Base-by-base conservation (phyloP, 64 coral and sea anemone species). In the Pocillopora verrucosa region DNA sequence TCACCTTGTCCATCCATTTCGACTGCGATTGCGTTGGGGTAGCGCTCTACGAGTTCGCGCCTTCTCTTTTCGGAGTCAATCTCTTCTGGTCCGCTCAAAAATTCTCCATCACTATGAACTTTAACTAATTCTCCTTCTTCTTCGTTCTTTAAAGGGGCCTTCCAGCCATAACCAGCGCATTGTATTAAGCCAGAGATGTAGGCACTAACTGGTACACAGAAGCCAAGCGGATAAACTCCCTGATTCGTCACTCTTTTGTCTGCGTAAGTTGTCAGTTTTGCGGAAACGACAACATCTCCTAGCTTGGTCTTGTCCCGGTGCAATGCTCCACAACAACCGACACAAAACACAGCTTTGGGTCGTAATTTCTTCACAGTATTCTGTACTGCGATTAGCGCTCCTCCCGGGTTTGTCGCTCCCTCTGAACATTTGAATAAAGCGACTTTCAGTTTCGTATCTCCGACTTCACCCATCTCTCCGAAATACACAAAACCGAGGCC, bases 1-100 rank as follows among this genome's bases (percentile, higher is more conserved):
- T 16, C 75, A 91, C 89, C 80, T 45, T 91, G 67, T 0, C 89
- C 89, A 72, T 91, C 89, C 89, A 91, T 76, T 82, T 91, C 89
- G 65, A 76, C 73, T 34, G 80, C 89, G 19, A 91, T 59, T 20
- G 89, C 89, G 34, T 84, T 74, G 16, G 80, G 80, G 36, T 84
- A 91, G 15, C 74, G 11, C 16, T 4, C 13, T 19, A 91, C 58
- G 25, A 91, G 80, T 36, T 91, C 89, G 34, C 65, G 3, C 6
- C 80, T 45, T 62, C 80, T 57, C 22, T 24, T 4, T 7, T 16
- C 11, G 19, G 67, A 83, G 12, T 76, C 73, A 10, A 91, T 58
- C 25, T 74, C 14, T 17, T 91, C 89, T 60, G 89, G 80, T 60
- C 89, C 89, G 11, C 89, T 91, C 73, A 91, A 56, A 22, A 91